Conservation (phyloP, 2,888 invertebrate genomes). For the Nebria brevicollis region DNA sequence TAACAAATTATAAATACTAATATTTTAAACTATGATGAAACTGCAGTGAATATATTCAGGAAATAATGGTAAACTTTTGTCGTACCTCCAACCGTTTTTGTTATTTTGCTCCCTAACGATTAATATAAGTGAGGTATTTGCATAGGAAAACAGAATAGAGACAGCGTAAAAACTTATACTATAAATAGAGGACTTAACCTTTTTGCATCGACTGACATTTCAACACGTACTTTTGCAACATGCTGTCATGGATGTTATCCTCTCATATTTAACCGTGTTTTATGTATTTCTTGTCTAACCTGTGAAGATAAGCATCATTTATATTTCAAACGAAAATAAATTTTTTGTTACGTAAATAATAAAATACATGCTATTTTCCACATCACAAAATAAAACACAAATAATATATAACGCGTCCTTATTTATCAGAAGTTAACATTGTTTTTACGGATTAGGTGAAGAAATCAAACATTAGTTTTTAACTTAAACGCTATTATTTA, state of each 20-base stretch:
- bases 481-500: too few species aligned
- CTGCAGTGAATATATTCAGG: not conserved
- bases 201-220: slow-evolving; percentile 1
- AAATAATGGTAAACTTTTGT: not conserved
- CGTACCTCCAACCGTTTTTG: not conserved
- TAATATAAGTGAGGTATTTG: not conserved
- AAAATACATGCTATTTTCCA: too few species aligned
- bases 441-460: too few species aligned
- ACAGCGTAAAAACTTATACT: slow-evolving; percentile 1
- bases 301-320: not conserved
- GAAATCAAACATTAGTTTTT: too few species aligned
- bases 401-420: too few species aligned
- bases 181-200: slow-evolving; percentile 1
- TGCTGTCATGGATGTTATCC: not conserved
- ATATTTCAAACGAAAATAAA: not conserved
- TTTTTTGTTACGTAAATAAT: not conserved
- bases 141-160: not conserved
- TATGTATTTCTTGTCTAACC: not conserved
- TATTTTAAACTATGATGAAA: not conserved
- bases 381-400: too few species aligned
- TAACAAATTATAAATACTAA: not conserved
- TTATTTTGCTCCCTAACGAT: not conserved
- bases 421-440: too few species aligned
- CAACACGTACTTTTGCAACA: not conserved
- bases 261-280: not conserved